Evolutionary conservation across 2,113 vertebrate species (phyloP).

Genomic region (Limanda limanda): DNA sequence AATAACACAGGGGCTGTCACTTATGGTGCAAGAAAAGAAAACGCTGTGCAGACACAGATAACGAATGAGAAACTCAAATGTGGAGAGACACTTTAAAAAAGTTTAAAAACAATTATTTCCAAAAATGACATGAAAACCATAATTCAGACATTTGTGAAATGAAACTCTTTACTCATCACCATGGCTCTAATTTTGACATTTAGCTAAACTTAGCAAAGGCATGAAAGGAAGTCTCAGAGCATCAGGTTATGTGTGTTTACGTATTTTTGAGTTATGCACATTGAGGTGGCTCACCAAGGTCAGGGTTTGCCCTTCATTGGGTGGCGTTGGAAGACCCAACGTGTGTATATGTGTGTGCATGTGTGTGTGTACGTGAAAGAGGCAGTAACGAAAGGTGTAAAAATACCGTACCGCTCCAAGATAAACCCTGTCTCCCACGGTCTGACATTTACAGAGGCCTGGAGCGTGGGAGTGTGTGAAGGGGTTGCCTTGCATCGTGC

Average conservation of each 20-base stretch:
- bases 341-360: conserved; percentile 8
- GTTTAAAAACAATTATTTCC: background rate
- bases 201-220: conserved; percentile 18
- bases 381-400: conserved; percentile 77
- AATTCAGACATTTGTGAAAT: background rate
- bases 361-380: conserved; percentile 11
- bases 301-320: conserved; percentile 37
- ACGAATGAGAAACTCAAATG: conserved; percentile 1
- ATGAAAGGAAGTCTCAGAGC: conserved; percentile 19
- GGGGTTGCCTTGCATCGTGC: conserved; percentile 66
- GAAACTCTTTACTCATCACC: conserved; percentile 7
- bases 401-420: conserved; percentile 80
- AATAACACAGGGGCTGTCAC: conserved; percentile 38
- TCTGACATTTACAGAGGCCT: conserved; percentile 81
- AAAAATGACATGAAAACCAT: background rate
- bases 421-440: conserved; percentile 76
- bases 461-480: conserved; percentile 61
- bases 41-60: conserved; percentile 23
- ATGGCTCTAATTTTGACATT: background rate
- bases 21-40: conserved; percentile 18
- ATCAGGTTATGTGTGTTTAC: conserved; percentile 28
- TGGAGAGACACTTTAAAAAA: background rate
- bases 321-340: conserved; percentile 9
- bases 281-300: conserved; percentile 17
- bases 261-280: conserved; percentile 24